Conservation (phyloP, 2,797 vertebrate genomes). For the Neomorphus geoffroyi region DNA sequence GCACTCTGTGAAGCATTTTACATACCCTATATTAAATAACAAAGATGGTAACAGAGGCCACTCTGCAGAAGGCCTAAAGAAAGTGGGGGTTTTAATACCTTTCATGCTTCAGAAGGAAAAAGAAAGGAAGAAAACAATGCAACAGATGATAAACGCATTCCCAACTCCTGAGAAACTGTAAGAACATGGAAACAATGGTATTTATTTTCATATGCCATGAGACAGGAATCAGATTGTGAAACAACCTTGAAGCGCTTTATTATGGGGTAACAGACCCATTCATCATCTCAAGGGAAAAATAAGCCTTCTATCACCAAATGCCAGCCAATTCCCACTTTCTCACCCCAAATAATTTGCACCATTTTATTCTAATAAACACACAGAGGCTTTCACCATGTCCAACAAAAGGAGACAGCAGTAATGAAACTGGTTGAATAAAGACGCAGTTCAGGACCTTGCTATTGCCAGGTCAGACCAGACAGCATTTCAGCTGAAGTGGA, state of each 20-base stretch:
- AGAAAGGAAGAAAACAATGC: background rate
- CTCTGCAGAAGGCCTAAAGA: background rate
- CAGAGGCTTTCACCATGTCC: background rate
- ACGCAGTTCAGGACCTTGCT: background rate
- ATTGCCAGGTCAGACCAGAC: background rate
- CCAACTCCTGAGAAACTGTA: background rate
- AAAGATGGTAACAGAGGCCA: background rate
- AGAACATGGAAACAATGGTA: background rate
- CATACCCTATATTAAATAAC: background rate
- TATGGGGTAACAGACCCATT: constrained; percentile 13
- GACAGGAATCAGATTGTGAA: constrained; percentile 7
- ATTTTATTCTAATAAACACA: background rate
- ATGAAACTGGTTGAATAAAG: background rate
- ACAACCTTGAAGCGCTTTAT: background rate
- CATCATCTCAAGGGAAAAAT: background rate
- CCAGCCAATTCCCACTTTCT: background rate
- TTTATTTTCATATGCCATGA: background rate
- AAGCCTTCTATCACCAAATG: background rate
- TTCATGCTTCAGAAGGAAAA: background rate
- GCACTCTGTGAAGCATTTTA: background rate
- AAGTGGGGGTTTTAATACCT: rapidly evolving
- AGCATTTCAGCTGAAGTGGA: background rate
- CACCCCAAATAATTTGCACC: background rate
- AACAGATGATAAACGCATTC: background rate
- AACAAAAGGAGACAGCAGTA: background rate